Evolutionary conservation across 2,797 vertebrate genomes (phyloP).

Genomic region (Lagodon rhomboides): DNA sequence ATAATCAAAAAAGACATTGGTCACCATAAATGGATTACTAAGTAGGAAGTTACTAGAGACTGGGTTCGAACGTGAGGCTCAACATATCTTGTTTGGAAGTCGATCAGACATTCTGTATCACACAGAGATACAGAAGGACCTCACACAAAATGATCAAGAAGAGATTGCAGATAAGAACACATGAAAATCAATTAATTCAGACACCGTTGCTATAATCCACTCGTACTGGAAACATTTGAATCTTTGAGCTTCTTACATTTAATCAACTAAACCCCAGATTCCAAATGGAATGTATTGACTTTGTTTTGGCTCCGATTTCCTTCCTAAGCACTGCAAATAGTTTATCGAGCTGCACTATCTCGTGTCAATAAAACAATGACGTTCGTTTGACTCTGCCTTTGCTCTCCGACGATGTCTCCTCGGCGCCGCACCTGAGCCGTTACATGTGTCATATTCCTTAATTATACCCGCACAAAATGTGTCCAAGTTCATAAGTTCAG

Average conservation of each 20-base stretch:
- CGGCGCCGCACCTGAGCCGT: constrained; percentile 17
- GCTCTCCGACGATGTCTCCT: constrained; percentile 1
- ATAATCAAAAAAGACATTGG: no score
- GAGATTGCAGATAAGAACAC: background rate
- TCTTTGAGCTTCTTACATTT: constrained; percentile 8
- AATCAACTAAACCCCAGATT: constrained; percentile 25
- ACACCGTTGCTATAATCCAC: background rate
- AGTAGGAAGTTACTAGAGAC: background rate
- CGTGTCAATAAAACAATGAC: constrained; percentile 40
- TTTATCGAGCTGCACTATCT: constrained; percentile 35
- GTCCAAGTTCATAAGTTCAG: constrained; percentile 63
- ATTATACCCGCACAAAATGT: constrained; percentile 39
- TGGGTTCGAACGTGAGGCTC: background rate
- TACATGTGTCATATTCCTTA: constrained; percentile 18
- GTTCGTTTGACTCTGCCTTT: constrained; percentile 33
- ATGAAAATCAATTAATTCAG: background rate
- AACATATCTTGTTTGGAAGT: background rate
- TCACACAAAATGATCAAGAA: background rate
- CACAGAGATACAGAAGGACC: background rate
- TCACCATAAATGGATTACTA: background rate
- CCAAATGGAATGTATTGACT: constrained; percentile 29
- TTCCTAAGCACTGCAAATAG: constrained; percentile 15
- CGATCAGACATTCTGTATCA: background rate
- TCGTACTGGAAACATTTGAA: constrained; percentile 9
- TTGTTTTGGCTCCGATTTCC: constrained; percentile 22